Evolutionary conservation across 2,113 vertebrate genomes (phyloP).

Genomic region (Perca schrenkii): DNA sequence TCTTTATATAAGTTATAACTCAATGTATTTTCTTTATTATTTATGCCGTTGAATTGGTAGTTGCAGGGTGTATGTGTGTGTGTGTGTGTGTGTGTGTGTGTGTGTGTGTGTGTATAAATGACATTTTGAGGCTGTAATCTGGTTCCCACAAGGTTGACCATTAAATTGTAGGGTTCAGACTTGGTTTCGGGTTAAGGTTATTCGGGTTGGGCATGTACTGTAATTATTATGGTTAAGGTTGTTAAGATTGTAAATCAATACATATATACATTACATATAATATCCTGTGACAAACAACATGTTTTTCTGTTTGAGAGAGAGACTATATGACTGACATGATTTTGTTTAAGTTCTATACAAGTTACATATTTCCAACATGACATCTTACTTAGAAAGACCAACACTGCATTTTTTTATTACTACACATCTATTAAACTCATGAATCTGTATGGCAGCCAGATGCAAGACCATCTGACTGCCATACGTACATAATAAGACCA

Average conservation of each 20-base stretch:
- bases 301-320: neutral
- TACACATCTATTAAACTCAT: neutral
- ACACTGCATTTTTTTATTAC: neutral
- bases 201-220: neutral
- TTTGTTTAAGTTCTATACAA: too few relatives aligned
- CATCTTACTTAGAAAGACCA: neutral
- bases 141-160: neutral
- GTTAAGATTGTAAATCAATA: too few relatives aligned
- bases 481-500: slow-evolving; percentile 8
- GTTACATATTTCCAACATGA: neutral
- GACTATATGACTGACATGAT: too few relatives aligned
- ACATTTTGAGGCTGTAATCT: neutral
- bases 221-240: slow-evolving; percentile 6
- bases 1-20: neutral
- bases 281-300: neutral
- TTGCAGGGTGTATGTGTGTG: neutral
- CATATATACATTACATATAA: neutral
- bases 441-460: slow-evolving; percentile 19
- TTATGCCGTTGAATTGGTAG: neutral
- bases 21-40: neutral
- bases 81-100: neutral
- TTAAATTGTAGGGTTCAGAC: neutral
- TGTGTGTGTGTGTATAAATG: slow-evolving; percentile 11
- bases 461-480: slow-evolving; percentile 35
- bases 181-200: neutral